phyloP scores from a whole-genome alignment of 1,140 invertebrate genomes.

The Archivesica marissinica region DNA sequence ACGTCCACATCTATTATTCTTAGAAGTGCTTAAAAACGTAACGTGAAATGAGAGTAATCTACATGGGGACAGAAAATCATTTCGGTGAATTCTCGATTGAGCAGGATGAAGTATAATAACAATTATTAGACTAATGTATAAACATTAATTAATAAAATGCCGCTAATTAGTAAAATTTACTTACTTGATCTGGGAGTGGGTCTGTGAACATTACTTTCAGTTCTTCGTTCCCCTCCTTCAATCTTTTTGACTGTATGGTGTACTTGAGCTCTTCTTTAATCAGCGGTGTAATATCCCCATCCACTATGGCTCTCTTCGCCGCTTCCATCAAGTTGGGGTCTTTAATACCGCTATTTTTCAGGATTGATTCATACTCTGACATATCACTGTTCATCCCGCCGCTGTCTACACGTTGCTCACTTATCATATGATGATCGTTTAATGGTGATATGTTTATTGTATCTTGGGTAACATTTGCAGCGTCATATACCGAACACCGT shows the following conservation, averaged over 20 bases:
- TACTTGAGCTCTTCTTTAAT: constrained; percentile 96
- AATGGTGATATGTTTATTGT: not conserved
- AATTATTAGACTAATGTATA: too few species aligned
- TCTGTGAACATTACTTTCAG: constrained; percentile 77
- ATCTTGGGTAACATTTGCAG: not conserved
- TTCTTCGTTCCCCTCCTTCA: constrained; percentile 82
- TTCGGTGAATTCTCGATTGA: too few species aligned
- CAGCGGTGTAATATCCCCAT: constrained; percentile 17
- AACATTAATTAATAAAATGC: too few species aligned
- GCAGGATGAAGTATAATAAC: too few species aligned
- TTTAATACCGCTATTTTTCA: not conserved
- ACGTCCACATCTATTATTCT: too few species aligned
- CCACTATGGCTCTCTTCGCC: not conserved
- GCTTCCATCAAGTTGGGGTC: not conserved
- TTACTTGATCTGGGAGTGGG: constrained; percentile 70
- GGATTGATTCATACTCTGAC: not conserved
- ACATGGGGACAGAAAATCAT: too few species aligned
- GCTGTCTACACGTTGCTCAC: too few species aligned
- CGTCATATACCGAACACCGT: not conserved
- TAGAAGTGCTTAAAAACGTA: too few species aligned
- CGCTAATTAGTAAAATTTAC: too few species aligned
- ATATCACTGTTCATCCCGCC: too few species aligned
- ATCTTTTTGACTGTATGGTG: constrained; percentile 94
- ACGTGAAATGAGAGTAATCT: too few species aligned
- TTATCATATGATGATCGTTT: not conserved